Base-by-base conservation (phyloP, 2,113 vertebrate species). In the Podocnemis expansa region DNA sequence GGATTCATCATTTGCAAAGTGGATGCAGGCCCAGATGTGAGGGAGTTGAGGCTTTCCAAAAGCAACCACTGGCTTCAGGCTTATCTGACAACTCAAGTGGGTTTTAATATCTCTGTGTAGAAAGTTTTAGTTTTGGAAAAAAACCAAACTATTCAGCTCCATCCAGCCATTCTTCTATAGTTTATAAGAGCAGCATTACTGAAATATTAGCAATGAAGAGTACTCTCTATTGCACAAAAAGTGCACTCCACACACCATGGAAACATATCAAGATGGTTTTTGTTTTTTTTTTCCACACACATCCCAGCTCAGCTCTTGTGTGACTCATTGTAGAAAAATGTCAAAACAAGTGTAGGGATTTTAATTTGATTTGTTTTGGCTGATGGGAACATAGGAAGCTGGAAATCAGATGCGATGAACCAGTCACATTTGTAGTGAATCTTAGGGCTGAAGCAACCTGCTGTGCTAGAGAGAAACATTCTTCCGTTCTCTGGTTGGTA, bases 291-390 rank as follows among this genome's bases (percentile, higher is more conserved):
- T 5, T 27, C 47, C 34, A 7, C 85, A 2, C 10, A 9, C 85
- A n/a, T 47, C 34, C 79, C 56, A 63, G 10, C 60, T 84, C 38
- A 54, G 89, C 75, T 82, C 81, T 45, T 27, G 55, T 10, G 52
- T 90, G 88, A 79, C 52, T 90, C 80, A 51, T 1, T 6, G 47
- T 21, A 82, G 56, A 70, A 78, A 58, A 84, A 56, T 25, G 14
- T 78, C 84, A 17, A 73, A 87, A 78, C 16, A 81, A 85, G 82
- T n/a, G 31, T 51, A 85, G 80, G 54, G 80, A n/a, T 60, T 85
- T 60, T 73, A 79, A 60, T 55, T 60, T 47, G 89, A 29, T 85
- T 82, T 56, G 47, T 47, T 85, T 63, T 93, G 95, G 93, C 75
- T 27, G 29, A 5, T 27, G 75, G 22, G 85, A 55, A 89, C 51